phyloP scores from a whole-genome alignment of 2,888 invertebrate genomes.

The Nemapogon koenigi region DNA sequence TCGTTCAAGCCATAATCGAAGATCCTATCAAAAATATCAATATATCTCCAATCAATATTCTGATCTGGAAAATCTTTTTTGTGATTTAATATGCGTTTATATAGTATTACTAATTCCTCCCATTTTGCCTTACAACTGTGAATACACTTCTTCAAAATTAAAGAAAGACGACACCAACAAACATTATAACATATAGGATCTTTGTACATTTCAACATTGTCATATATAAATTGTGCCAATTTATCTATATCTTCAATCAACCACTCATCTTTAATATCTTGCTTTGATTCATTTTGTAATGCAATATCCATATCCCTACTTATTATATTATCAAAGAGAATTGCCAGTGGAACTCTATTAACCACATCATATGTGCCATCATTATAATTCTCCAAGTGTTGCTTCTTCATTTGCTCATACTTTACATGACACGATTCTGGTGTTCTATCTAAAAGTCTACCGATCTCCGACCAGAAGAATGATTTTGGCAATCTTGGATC shows the following conservation, averaged over 20 bases:
- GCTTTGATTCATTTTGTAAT: constrained; percentile 17
- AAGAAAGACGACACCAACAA: constrained; percentile 35
- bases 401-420: constrained; percentile 29
- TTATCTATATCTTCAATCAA: constrained; percentile 30
- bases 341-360: constrained; percentile 32
- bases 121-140: constrained; percentile 33
- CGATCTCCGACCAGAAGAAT: constrained; percentile 51
- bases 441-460: constrained; percentile 37
- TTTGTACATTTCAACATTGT: constrained; percentile 43
- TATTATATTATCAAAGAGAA: constrained; percentile 44
- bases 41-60: constrained; percentile 52
- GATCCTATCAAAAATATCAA: constrained; percentile 49
- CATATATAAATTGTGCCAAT: constrained; percentile 39
- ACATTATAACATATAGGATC: constrained; percentile 42
- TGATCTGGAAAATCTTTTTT: constrained; percentile 49
- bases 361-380: constrained; percentile 30
- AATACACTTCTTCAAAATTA: constrained; percentile 26
- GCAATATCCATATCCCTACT: constrained; percentile 31
- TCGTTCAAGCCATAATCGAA: constrained; percentile 53
- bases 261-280: constrained; percentile 23
- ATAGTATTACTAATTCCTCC: constrained; percentile 34
- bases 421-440: constrained; percentile 35
- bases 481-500: constrained; percentile 44
- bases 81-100: constrained; percentile 38
- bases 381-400: constrained; percentile 32